These are phyloP conservation scores for Tipula vernalis DNA, from an alignment of 2,888 invertebrate species.

Conservation along the genomic window DNA sequence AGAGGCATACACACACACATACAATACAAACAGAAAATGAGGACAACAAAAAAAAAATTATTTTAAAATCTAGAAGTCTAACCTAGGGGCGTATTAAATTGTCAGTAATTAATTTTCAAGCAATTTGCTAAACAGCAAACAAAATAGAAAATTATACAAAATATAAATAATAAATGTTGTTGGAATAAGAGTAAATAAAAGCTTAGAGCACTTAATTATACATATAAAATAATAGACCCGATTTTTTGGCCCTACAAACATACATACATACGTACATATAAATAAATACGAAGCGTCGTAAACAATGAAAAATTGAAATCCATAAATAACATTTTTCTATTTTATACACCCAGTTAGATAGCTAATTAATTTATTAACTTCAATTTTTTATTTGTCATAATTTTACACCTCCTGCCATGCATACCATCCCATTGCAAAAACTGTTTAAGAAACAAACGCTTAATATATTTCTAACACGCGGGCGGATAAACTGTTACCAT, in stretches of 20 bases:
- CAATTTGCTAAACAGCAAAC: neutral
- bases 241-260: neutral
- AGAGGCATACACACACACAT: neutral
- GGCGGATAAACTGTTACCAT: neutral
- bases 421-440: neutral
- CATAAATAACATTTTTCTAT: neutral
- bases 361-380: neutral
- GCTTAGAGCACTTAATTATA: neutral
- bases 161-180: neutral
- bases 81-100: neutral
- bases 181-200: neutral
- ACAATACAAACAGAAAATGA: neutral
- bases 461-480: neutral
- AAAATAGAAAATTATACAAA: neutral
- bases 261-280: neutral
- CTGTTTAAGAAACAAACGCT: neutral
- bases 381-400: neutral
- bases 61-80: neutral
- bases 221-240: neutral
- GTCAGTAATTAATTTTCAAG: neutral
- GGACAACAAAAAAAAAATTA: neutral
- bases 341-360: neutral
- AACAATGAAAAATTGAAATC: neutral
- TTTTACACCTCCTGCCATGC: neutral
- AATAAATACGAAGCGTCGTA: neutral